A percentile compares a stretch with the other conserved stretches of the same genome.
These are phyloP conservation scores for Hypomecis atomaria DNA, from an alignment of 2,888 invertebrate genomes.

Conservation along the genomic window DNA sequence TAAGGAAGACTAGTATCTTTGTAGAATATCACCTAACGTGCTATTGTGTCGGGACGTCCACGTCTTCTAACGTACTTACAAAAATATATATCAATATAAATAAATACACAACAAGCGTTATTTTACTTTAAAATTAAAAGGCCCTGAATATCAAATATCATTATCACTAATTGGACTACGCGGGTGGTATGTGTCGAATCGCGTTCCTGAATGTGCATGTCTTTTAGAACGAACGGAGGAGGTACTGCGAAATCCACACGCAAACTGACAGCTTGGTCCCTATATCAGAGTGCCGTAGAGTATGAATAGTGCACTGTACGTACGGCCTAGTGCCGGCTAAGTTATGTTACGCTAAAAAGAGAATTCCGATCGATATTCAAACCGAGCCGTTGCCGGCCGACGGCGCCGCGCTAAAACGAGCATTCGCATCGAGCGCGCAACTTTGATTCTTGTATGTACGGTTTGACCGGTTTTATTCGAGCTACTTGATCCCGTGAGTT, in stretches of 20 bases:
- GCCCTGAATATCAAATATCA: slow-evolving; percentile 74
- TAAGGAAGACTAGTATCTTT: slow-evolving; percentile 84
- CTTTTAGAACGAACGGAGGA: slow-evolving; percentile 65
- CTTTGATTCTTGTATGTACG: slow-evolving; percentile 33
- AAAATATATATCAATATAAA: slow-evolving; percentile 65
- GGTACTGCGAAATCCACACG: slow-evolving; percentile 48
- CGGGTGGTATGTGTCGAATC: slow-evolving; percentile 51
- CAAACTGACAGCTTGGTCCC: slow-evolving; percentile 68
- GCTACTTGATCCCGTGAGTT: slow-evolving; percentile 33
- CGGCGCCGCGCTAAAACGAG: slow-evolving; percentile 32
- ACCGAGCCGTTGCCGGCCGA: slow-evolving; percentile 41
- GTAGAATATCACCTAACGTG: slow-evolving; percentile 81
- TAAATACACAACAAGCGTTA: slow-evolving; percentile 80
- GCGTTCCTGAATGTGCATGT: slow-evolving; percentile 62
- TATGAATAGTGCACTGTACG: slow-evolving; percentile 48
- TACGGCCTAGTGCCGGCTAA: slow-evolving; percentile 33
- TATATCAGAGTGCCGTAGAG: slow-evolving; percentile 54
- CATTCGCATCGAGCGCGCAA: slow-evolving; percentile 26
- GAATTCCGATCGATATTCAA: slow-evolving; percentile 47
- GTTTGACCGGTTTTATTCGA: slow-evolving; percentile 42
- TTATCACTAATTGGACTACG: slow-evolving; percentile 64
- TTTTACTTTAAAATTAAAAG: slow-evolving; percentile 79
- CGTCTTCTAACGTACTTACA: slow-evolving; percentile 67
- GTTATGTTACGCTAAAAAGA: slow-evolving; percentile 46
- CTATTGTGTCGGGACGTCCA: slow-evolving; percentile 71